These are phyloP conservation scores for Chelonus insularis DNA, from an alignment of 1,140 invertebrate genomes.

Conservation along the genomic window DNA sequence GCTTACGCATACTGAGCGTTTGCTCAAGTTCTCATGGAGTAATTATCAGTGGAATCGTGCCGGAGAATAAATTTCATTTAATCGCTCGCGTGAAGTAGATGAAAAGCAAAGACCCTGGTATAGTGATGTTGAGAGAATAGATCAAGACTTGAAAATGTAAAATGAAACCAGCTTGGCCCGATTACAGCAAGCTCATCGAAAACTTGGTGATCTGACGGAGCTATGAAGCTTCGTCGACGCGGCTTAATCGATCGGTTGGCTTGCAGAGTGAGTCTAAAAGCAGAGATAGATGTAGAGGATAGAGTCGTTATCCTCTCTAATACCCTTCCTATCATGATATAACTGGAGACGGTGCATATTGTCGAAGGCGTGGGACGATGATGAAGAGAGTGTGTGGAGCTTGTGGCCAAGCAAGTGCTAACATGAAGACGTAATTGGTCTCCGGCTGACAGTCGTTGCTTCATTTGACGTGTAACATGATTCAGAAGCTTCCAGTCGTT, in stretches of 20 bases:
- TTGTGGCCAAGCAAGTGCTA: not conserved
- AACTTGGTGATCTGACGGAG: slow-evolving; percentile 9
- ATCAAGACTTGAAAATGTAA: too few relatives aligned
- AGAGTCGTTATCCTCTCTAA: not conserved
- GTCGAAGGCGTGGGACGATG: too few relatives aligned
- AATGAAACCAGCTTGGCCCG: slow-evolving; percentile 10
- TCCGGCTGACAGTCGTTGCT: slow-evolving; percentile 14
- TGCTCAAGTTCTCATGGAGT: not conserved
- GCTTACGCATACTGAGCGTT: too few relatives aligned
- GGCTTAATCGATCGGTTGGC: slow-evolving; percentile 10
- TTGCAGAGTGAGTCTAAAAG: too few relatives aligned
- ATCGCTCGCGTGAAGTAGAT: not conserved
- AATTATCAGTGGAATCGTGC: not conserved
- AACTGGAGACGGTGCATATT: too few relatives aligned
- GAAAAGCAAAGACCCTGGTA: not conserved
- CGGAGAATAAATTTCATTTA: slow-evolving; percentile 6
- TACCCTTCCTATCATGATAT: too few relatives aligned
- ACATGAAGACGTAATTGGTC: slow-evolving; percentile 24
- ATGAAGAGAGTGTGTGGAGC: not conserved
- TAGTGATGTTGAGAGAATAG: not conserved
- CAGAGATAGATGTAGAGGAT: not conserved
- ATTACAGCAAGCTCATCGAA: slow-evolving; percentile 18
- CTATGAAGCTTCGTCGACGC: not conserved
- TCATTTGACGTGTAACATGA: slow-evolving; percentile 60
- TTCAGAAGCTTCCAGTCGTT: slow-evolving; percentile 57